Percentiles rank a stretch among this genome's conserved stretches.
These are phyloP conservation scores for honey bee (Apis mellifera) DNA, from an alignment of 1,140 invertebrate species.

Conservation along the genomic window Amel_HAv3.1 CM009946.2:3935501-3936000, in stretches of 20 bases:
- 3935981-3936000: not conserved
- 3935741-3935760: conserved; percentile 55
- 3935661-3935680: conserved; percentile 74
- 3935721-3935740: conserved; percentile 52
- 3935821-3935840: conserved; percentile 6
- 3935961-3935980: not conserved
- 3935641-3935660: conserved; percentile 74
- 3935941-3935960: not conserved
- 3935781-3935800: conserved; percentile 33
- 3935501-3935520: conserved; percentile 82
- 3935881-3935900: not conserved
- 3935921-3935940: not conserved
- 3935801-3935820: conserved; percentile 11
- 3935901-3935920: not conserved
- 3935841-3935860: conserved; percentile 6
- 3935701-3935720: conserved; percentile 39
- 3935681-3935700: conserved; percentile 66
- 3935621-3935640: conserved; percentile 50
- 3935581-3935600: conserved; percentile 57
- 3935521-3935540: conserved; percentile 82
- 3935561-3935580: conserved; percentile 72
- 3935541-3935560: conserved; percentile 79
- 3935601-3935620: conserved; percentile 52
- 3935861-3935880: conserved; percentile 27
- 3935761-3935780: conserved; percentile 54